Conservation (phyloP, 2,797 vertebrate genomes). For the Margarornis squamiger region DNA sequence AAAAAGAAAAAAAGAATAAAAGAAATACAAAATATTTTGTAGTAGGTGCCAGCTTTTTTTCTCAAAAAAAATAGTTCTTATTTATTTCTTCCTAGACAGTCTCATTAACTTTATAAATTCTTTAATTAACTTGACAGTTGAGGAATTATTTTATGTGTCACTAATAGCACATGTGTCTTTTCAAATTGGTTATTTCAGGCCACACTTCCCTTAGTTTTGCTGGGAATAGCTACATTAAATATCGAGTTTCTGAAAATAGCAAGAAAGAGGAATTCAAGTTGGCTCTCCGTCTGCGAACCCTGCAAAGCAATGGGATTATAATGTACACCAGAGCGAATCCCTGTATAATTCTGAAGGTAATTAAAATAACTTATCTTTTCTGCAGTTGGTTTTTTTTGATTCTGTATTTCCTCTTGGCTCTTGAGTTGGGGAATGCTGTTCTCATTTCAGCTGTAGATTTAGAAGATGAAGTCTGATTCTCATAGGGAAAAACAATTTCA, state of each 20-base stretch:
- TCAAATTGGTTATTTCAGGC: slow-evolving; percentile 79
- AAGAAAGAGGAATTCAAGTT: slow-evolving; percentile 89
- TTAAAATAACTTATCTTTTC: slow-evolving; percentile 62
- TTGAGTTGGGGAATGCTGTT: slow-evolving; percentile 28
- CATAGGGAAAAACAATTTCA: slow-evolving; percentile 6
- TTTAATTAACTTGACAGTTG: slow-evolving; percentile 22
- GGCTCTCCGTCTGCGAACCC: slow-evolving; percentile 90
- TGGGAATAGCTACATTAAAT: slow-evolving; percentile 98
- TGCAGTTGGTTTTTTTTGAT: not conserved
- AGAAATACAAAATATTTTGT: not conserved
- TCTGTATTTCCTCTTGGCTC: slow-evolving; percentile 42
- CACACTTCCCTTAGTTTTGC: slow-evolving; percentile 96
- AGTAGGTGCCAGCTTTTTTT: not conserved
- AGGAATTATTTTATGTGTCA: slow-evolving; percentile 20
- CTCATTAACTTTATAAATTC: slow-evolving; percentile 14
- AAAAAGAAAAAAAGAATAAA: not conserved
- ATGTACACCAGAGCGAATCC: slow-evolving; percentile 93
- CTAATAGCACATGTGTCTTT: slow-evolving; percentile 53
- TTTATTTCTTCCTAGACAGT: slow-evolving; percentile 30
- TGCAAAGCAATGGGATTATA: slow-evolving; percentile 93
- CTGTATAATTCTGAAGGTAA: slow-evolving; percentile 94
- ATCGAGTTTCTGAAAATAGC: slow-evolving; percentile 88
- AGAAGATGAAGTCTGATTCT: slow-evolving; percentile 42
- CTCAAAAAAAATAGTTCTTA: not conserved
- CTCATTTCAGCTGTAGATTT: slow-evolving; percentile 50